Evolutionary conservation across 2,797 vertebrate species (phyloP).

Genomic region (Mormyrops boulengeri): DNA sequence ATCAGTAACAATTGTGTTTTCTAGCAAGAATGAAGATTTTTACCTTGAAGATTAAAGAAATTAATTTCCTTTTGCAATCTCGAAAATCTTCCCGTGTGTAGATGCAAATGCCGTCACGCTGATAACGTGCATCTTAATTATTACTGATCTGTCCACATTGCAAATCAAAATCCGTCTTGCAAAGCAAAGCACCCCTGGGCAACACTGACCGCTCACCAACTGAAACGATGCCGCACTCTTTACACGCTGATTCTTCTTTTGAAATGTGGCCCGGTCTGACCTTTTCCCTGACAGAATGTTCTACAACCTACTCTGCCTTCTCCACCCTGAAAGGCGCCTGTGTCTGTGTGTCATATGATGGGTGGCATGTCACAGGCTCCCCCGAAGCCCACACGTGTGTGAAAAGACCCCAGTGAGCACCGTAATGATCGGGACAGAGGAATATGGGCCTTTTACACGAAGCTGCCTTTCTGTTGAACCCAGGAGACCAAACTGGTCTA

Average conservation of each 20-base stretch:
- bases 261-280: neutral
- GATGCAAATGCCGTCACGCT: neutral
- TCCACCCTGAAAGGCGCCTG: neutral
- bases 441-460: neutral
- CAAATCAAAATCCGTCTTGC: neutral
- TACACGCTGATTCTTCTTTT: neutral
- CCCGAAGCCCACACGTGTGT: neutral
- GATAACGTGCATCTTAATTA: neutral
- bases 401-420: neutral
- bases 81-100: neutral
- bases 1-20: neutral
- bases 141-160: neutral
- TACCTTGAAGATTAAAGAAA: conserved; percentile 14
- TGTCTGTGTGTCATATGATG: neutral
- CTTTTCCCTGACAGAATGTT: neutral
- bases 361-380: neutral
- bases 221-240: neutral
- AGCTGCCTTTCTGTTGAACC: neutral
- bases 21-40: neutral
- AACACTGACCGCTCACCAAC: neutral
- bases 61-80: conserved; percentile 3
- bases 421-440: neutral
- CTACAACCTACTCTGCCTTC: neutral
- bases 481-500: neutral
- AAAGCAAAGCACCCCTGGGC: neutral